Conservation (phyloP, 2,113 vertebrate genomes). For the Carlito syrichta region DNA sequence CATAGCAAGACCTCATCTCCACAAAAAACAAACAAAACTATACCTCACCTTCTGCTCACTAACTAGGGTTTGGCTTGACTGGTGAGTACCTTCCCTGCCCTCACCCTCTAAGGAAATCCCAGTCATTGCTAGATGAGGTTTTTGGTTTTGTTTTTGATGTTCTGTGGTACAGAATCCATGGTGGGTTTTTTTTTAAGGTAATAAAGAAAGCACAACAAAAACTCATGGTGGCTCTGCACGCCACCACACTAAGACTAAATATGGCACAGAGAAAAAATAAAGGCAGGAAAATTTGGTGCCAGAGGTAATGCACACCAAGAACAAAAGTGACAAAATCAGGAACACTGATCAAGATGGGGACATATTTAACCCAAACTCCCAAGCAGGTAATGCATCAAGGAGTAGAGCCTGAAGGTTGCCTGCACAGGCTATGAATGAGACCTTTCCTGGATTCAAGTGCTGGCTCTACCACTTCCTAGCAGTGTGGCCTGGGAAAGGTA, state of each 20-base stretch:
- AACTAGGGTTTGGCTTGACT: not conserved
- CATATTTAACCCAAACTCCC: not conserved
- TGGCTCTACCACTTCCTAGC: not conserved
- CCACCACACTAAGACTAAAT: not conserved
- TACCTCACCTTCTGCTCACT: not conserved
- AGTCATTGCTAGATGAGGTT: not conserved
- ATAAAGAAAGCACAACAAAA: conserved; percentile 4
- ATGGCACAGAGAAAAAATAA: not conserved
- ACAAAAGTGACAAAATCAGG: not conserved
- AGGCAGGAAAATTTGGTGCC: not conserved
- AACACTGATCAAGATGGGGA: not conserved
- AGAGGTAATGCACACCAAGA: not conserved
- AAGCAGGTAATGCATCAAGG: not conserved
- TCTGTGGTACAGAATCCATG: conserved; percentile 11
- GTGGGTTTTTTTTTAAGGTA: not conserved
- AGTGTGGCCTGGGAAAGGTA: not conserved
- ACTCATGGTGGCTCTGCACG: not conserved
- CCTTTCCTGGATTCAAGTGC: not conserved
- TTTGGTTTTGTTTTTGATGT: conserved; percentile 7
- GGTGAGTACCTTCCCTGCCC: not conserved
- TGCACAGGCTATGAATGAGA: not conserved
- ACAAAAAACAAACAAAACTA: too few species aligned
- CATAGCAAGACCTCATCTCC: too few species aligned
- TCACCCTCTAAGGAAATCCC: not conserved
- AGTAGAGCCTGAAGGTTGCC: not conserved